These are phyloP conservation scores for Hippopotamus amphibius DNA, from an alignment of 2,113 vertebrate species.

Conservation along the genomic window DNA sequence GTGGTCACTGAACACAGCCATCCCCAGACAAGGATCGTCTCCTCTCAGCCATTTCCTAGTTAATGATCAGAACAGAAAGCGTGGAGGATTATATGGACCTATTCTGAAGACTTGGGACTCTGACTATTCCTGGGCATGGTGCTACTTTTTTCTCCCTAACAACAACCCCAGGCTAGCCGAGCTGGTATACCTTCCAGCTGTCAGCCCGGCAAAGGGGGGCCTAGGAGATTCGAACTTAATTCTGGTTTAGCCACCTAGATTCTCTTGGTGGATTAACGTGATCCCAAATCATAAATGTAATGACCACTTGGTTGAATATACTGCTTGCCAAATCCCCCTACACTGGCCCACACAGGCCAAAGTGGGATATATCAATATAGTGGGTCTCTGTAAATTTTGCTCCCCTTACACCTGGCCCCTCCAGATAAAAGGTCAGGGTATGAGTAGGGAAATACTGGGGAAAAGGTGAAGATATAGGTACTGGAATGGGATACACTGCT, in stretches of 20 bases:
- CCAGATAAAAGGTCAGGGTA: not conserved
- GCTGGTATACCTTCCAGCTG: not conserved
- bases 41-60: not conserved
- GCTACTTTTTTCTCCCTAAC: too few species aligned
- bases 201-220: not conserved
- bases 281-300: not conserved
- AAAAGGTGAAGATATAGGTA: not conserved
- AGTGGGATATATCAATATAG: not conserved
- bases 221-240: not conserved
- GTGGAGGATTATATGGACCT: not conserved
- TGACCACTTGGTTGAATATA: too few species aligned
- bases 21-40: not conserved
- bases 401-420: not conserved
- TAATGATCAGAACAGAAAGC: not conserved
- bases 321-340: not conserved
- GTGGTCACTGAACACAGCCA: not conserved
- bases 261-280: not conserved
- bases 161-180: not conserved
- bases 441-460: not conserved
- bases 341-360: not conserved
- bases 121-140: too few species aligned
- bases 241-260: not conserved
- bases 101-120: not conserved
- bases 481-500: too few species aligned
- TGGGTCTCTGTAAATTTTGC: not conserved